phyloP scores from a whole-genome alignment of 2,888 invertebrate genomes.

The Vannuccia rotundouncinata region DNA sequence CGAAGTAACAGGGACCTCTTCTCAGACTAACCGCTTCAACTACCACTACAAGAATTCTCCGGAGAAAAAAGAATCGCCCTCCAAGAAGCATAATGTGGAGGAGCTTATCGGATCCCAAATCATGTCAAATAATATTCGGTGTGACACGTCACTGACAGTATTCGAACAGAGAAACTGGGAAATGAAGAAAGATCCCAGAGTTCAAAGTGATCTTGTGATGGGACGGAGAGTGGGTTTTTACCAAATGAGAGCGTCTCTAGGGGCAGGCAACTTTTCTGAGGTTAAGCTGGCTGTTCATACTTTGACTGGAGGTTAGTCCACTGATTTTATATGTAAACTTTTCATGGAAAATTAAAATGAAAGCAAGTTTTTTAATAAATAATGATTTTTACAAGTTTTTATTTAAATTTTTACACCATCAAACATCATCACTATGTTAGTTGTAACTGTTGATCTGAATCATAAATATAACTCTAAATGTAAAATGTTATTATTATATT shows the following conservation, averaged over 20 bases:
- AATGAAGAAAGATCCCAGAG: background rate
- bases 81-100: background rate
- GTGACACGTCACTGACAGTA: background rate
- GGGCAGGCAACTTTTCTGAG: background rate
- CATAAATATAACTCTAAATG: no score
- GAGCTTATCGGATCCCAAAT: background rate
- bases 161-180: background rate
- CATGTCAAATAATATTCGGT: background rate
- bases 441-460: no score
- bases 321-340: no score
- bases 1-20: background rate
- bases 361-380: no score
- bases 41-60: background rate
- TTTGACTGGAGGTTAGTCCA: background rate
- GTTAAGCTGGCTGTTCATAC: conserved; percentile 10
- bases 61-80: background rate
- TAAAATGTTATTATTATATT: no score
- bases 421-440: no score
- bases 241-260: background rate
- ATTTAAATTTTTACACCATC: no score
- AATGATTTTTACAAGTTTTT: no score
- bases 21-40: background rate
- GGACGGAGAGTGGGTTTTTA: background rate
- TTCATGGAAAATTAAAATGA: no score
- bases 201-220: background rate